phyloP scores from a whole-genome alignment of 2,797 vertebrate genomes.

The Crocidura indochinensis region DNA sequence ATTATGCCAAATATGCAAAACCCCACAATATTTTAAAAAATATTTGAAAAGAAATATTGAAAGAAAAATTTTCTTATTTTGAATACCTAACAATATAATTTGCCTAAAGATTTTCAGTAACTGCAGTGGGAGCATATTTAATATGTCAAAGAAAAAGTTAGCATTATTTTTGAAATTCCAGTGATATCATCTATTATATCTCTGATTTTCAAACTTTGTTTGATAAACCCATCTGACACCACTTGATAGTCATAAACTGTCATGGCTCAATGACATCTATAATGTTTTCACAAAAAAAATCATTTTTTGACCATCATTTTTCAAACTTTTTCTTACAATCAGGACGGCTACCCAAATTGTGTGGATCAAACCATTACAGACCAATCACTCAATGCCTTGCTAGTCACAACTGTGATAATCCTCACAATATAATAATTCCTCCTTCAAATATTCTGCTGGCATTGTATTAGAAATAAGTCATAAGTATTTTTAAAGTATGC shows the following conservation, averaged over 20 bases:
- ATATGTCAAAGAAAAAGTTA: background rate
- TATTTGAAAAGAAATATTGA: too few species aligned
- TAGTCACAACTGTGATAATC: background rate
- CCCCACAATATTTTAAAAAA: background rate
- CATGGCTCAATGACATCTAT: constrained; percentile 16
- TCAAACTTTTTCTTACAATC: constrained; percentile 8
- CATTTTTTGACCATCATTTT: constrained; percentile 35
- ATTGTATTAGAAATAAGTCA: background rate
- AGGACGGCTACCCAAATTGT: background rate
- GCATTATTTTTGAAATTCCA: background rate
- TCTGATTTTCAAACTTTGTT: background rate
- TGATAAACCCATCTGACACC: background rate
- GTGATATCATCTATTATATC: background rate
- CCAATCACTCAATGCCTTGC: background rate
- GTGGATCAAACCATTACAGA: background rate
- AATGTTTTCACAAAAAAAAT: constrained; percentile 22
- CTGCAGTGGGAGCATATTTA: background rate
- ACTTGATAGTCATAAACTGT: background rate
- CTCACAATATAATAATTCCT: background rate
- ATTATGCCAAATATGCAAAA: background rate
- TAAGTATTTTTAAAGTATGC: background rate
- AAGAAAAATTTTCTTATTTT: background rate
- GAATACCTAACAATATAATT: background rate
- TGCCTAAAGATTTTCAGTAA: background rate
- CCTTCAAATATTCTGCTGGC: background rate